Evolutionary conservation across 2,797 vertebrate genomes (phyloP).

Genomic region (Chelmon rostratus): DNA sequence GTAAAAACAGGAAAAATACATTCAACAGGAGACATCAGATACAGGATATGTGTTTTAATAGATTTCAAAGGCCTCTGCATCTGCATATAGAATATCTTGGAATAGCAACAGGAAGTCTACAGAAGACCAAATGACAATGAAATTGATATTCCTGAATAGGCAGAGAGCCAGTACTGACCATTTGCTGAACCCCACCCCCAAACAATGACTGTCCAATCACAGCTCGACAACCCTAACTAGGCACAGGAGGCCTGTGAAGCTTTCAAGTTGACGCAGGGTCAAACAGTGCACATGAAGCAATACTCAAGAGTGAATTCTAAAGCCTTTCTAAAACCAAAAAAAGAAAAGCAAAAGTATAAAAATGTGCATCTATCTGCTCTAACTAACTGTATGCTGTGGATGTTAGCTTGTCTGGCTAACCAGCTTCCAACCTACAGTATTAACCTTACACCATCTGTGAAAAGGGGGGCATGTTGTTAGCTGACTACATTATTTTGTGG

Average conservation of each 20-base stretch:
- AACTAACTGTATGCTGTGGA: neutral
- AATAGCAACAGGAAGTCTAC: conserved; percentile 13
- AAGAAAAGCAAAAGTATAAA: neutral
- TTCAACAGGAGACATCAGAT: conserved; percentile 24
- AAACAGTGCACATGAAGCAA: neutral
- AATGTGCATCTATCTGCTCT: neutral
- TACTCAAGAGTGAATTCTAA: neutral
- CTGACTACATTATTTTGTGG: no score
- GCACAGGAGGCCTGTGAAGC: neutral
- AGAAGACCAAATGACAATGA: neutral
- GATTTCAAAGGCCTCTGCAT: conserved; percentile 12
- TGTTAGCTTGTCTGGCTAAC: neutral
- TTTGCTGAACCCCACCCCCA: neutral
- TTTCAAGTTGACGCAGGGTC: neutral
- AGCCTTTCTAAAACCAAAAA: neutral
- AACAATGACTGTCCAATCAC: neutral
- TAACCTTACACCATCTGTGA: no score
- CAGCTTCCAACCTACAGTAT: neutral
- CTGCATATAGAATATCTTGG: conserved; percentile 11
- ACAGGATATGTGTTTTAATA: conserved; percentile 25
- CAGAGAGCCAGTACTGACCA: neutral
- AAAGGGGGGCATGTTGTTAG: no score
- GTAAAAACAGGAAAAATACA: conserved; percentile 17
- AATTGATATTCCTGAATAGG: neutral
- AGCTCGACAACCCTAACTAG: neutral